Percentiles rank a stretch among this genome's conserved stretches.
Evolutionary conservation across 2,113 vertebrate species (phyloP).

Genomic region (Bolborhynchus lineola): DNA sequence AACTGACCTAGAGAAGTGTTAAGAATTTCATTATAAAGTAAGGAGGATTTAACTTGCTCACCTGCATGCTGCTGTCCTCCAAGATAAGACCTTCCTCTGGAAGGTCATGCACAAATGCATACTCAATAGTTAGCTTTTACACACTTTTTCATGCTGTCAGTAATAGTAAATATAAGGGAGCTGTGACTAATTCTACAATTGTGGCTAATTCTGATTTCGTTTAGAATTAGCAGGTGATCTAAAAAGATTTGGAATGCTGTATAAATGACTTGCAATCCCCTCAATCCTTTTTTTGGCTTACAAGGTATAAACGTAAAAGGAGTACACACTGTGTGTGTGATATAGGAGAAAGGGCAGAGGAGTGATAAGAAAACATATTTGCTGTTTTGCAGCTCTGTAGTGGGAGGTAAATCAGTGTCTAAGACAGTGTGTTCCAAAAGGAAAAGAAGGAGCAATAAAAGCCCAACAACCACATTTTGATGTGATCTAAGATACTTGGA

Average conservation of each 20-base stretch:
- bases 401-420: neutral
- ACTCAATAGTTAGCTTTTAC: neutral
- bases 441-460: neutral
- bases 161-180: neutral
- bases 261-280: neutral
- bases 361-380: neutral
- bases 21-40: neutral
- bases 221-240: neutral
- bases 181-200: neutral
- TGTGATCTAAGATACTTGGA: neutral
- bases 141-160: neutral
- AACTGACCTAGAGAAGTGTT: neutral
- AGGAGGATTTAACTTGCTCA: neutral
- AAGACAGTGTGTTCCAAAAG: neutral
- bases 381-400: fast-evolving
- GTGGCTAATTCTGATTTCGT: neutral
- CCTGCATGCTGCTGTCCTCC: neutral
- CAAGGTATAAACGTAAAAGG: neutral
- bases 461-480: neutral
- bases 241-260: neutral
- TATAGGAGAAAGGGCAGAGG: neutral
- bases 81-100: neutral
- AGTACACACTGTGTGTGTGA: neutral
- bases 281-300: neutral
- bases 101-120: neutral